These are phyloP conservation scores for Trachops cirrhosus DNA, from an alignment of 2,797 vertebrate genomes.

Conservation along the genomic window DNA sequence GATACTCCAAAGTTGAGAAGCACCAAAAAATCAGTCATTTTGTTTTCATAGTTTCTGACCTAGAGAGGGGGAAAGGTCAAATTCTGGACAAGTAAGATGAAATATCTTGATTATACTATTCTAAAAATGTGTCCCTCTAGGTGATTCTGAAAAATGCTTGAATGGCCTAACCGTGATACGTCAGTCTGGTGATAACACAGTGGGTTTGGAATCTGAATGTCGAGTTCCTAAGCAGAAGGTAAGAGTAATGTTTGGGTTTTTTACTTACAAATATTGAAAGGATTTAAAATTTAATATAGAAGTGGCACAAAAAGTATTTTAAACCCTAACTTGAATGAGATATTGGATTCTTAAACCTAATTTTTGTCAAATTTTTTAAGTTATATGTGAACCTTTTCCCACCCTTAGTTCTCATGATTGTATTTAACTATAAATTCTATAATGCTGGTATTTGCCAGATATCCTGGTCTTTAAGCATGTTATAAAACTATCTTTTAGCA, in stretches of 20 bases:
- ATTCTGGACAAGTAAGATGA: constrained; percentile 22
- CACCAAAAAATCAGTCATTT: neutral
- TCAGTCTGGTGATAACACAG: neutral
- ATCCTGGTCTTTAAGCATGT: neutral
- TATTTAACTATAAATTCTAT: neutral
- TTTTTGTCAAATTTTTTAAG: neutral
- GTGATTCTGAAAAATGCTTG: constrained; percentile 15
- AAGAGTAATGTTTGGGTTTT: constrained; percentile 29
- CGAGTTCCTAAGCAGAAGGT: constrained; percentile 74
- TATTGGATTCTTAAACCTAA: neutral
- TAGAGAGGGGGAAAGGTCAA: neutral
- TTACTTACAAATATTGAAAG: neutral
- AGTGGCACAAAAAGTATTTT: neutral
- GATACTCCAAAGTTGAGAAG: neutral
- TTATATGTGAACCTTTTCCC: neutral
- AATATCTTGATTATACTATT: constrained; percentile 17
- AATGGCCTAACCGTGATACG: constrained; percentile 40
- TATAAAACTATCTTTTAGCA: neutral
- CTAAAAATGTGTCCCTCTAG: constrained; percentile 64
- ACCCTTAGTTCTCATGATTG: neutral
- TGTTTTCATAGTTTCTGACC: constrained; percentile 27
- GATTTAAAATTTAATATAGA: constrained; percentile 4
- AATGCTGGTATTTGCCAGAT: neutral
- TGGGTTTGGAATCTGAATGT: constrained; percentile 35
- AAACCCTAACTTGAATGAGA: neutral